Evolutionary conservation across 2,797 vertebrate genomes (phyloP).

Genomic region (Poeciliopsis paucimaculata): DNA sequence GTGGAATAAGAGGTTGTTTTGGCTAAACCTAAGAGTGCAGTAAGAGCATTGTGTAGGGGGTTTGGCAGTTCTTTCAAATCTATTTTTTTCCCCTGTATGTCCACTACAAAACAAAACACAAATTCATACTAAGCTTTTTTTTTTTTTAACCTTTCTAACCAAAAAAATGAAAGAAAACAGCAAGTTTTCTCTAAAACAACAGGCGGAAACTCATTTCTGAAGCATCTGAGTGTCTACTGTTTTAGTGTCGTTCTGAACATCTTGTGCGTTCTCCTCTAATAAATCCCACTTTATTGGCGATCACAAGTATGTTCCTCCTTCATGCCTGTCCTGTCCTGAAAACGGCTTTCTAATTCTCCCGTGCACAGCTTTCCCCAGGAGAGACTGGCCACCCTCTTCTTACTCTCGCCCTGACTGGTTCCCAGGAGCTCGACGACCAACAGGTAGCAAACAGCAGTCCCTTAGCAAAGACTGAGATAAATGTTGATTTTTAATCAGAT

Average conservation of each 20-base stretch:
- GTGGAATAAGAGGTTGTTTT: background rate
- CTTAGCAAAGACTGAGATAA: conserved; percentile 1
- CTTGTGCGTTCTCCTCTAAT: conserved; percentile 60
- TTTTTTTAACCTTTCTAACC: conserved; percentile 14
- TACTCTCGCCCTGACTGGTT: conserved; percentile 79
- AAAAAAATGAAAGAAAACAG: conserved; percentile 21
- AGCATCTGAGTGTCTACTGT: conserved; percentile 38
- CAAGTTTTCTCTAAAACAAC: conserved; percentile 21
- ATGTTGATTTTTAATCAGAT: background rate
- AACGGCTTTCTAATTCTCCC: conserved; percentile 68
- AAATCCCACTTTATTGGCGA: conserved; percentile 48
- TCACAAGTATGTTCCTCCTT: conserved; percentile 58
- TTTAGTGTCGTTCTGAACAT: conserved; percentile 49
- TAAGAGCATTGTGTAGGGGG: background rate
- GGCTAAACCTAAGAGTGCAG: background rate
- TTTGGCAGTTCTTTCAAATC: background rate
- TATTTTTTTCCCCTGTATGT: background rate
- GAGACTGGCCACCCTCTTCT: conserved; percentile 78
- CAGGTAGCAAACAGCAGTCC: conserved; percentile 76
- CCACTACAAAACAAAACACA: background rate
- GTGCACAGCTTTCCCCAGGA: conserved; percentile 79
- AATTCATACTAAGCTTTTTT: conserved; percentile 7
- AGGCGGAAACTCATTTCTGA: conserved; percentile 20
- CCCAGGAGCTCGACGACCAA: conserved; percentile 74
- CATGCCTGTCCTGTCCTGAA: conserved; percentile 62